Evolutionary conservation across 2,797 vertebrate genomes (phyloP).

Genomic region (Hydrocynus forskahlii): DNA sequence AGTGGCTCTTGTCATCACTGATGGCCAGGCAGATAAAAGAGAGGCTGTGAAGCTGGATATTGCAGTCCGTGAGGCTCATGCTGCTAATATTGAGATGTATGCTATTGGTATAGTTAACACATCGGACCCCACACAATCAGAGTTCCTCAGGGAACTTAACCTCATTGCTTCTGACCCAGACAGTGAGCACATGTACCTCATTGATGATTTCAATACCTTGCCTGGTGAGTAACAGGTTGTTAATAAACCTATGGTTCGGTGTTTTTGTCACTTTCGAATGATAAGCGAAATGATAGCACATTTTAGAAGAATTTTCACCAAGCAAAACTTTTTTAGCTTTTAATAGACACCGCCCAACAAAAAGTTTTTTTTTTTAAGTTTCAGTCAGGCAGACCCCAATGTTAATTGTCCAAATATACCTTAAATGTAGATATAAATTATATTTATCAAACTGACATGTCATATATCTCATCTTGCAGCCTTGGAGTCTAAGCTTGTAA

Average conservation of each 20-base stretch:
- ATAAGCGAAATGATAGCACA: not conserved
- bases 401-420: not conserved
- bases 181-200: slow-evolving; percentile 87
- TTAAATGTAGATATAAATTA: not conserved
- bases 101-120: slow-evolving; percentile 88
- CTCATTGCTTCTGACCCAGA: slow-evolving; percentile 91
- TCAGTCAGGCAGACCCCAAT: not conserved
- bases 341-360: no score
- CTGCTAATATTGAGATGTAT: slow-evolving; percentile 90
- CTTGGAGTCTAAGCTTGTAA: slow-evolving; percentile 89
- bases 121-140: slow-evolving; percentile 82
- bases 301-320: not conserved
- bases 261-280: no score
- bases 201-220: slow-evolving; percentile 90
- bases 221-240: slow-evolving; percentile 74
- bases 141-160: slow-evolving; percentile 87
- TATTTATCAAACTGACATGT: not conserved
- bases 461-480: slow-evolving; percentile 68
- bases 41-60: slow-evolving; percentile 87
- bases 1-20: slow-evolving; percentile 89
- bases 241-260: no score
- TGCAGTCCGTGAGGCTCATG: slow-evolving; percentile 85
- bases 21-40: slow-evolving; percentile 88
- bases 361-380: no score
- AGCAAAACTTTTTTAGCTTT: not conserved